A percentile compares a stretch with the other conserved stretches of the same genome.
Conservation (phyloP, 2,797 vertebrate species). For the Pelobates cultripes region DNA sequence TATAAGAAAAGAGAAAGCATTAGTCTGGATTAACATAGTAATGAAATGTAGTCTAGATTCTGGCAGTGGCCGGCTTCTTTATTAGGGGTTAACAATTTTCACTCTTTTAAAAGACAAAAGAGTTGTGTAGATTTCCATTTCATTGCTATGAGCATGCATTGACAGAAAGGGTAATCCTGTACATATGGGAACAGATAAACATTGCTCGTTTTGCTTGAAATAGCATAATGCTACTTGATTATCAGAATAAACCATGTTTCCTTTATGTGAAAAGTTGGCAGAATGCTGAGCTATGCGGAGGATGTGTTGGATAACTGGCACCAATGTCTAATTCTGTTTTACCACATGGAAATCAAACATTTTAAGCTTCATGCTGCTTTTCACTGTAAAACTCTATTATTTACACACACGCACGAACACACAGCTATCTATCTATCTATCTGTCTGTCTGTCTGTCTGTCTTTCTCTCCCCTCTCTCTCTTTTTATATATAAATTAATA, state of each 20-base stretch:
- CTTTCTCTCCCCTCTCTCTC: too few species aligned
- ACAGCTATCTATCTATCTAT: too few species aligned
- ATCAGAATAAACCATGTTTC: conserved; percentile 33
- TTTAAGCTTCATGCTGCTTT: neutral
- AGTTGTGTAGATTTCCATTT: conserved; percentile 28
- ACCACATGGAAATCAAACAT: neutral
- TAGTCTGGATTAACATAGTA: conserved; percentile 42
- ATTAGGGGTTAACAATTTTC: conserved; percentile 41
- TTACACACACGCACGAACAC: too few species aligned
- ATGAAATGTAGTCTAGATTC: conserved; percentile 29
- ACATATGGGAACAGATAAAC: conserved; percentile 42
- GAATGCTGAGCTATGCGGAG: neutral
- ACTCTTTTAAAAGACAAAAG: conserved; percentile 37
- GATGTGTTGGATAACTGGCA: conserved; percentile 10
- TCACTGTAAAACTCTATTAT: too few species aligned
- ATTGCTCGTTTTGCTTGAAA: conserved; percentile 39
- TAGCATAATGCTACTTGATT: conserved; percentile 38
- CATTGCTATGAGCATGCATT: conserved; percentile 19
- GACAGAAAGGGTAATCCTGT: conserved; percentile 38
- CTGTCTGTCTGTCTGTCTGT: too few species aligned
- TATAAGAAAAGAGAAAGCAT: conserved; percentile 27
- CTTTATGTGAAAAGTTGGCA: conserved; percentile 43
- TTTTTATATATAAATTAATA: too few species aligned
- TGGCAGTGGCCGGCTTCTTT: conserved; percentile 22
- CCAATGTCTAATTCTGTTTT: neutral